Evolutionary conservation across 2,888 invertebrate species (phyloP).

Genomic region (Homarus gammarus): DNA sequence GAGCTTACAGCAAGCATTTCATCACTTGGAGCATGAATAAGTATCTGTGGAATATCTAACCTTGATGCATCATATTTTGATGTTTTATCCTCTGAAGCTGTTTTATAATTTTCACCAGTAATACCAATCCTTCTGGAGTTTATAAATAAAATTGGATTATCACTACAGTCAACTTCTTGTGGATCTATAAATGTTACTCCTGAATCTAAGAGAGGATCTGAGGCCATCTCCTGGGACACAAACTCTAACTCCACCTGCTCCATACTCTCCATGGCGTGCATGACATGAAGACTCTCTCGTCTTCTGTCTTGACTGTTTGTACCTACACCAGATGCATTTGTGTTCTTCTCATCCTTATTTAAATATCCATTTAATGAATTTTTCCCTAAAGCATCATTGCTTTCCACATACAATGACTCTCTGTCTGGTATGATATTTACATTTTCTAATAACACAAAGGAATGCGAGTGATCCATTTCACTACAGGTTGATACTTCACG

Average conservation of each 20-base stretch:
- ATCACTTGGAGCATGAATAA: constrained; percentile 58
- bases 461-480: neutral
- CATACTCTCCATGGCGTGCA: constrained; percentile 49
- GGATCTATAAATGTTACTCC: constrained; percentile 38
- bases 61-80: neutral
- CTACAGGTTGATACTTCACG: neutral
- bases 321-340: neutral
- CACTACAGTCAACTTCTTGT: neutral
- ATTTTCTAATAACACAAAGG: neutral
- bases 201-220: neutral
- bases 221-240: constrained; percentile 35
- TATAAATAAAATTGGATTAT: neutral
- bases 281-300: neutral
- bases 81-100: neutral
- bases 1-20: constrained; percentile 1
- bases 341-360: neutral
- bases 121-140: neutral
- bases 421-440: neutral
- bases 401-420: neutral
- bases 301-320: neutral
- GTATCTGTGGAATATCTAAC: constrained; percentile 49
- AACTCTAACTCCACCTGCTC: constrained; percentile 46
- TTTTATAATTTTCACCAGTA: neutral
- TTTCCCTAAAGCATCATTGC: neutral
- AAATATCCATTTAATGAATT: neutral